Evolutionary conservation across 2,113 vertebrate genomes (phyloP), one percentile per base, ranked within the genome.

Genomic region (Carassius carassius): DNA sequence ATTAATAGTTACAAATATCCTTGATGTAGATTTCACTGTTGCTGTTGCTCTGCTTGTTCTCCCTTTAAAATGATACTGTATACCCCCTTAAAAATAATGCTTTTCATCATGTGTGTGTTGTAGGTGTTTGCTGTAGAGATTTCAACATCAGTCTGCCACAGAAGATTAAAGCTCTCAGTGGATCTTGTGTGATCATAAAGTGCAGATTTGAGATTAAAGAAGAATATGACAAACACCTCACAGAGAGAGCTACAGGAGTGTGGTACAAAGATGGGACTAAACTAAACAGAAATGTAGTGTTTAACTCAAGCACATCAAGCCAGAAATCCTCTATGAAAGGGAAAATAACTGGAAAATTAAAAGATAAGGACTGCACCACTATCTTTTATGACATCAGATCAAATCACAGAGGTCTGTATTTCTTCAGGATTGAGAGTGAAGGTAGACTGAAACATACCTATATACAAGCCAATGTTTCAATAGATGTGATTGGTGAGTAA

Each of bases 401-500:
- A 58, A 1, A 8, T 0, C 17, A 56, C 17, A 56, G 17, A 0
- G 54, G 54, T 10, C 1, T 1, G 3, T 60, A 60, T 60, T 60
- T 3, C 2, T 60, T 60, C 56, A 60, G 56, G 19, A 10, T 60
- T 60, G 56, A 73, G 54, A 1, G 13, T 23, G 12, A 21, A 9
- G 5, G 2, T 3, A 5, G 2, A 29, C 63, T 79, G 21, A 78
- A 70, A 60, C 23, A 62, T 5, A 83, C 65, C 67, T 86, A 19
- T 47, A 12, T 2, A 17, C 3, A 32, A 56, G 2, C 1, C 54
- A 56, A 4, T 56, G 51, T 17, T 54, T 19, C 17, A 56, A 56
- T 58, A 9, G 0, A 60, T 78, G 65, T 86, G 8, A 78, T 37
- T 23, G 85, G 85, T 86, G 63, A 86, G 49, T 51, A 44, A 13